Conservation (phyloP, 2,888 invertebrate species). For the Hirtodrosophila cameraria region DNA sequence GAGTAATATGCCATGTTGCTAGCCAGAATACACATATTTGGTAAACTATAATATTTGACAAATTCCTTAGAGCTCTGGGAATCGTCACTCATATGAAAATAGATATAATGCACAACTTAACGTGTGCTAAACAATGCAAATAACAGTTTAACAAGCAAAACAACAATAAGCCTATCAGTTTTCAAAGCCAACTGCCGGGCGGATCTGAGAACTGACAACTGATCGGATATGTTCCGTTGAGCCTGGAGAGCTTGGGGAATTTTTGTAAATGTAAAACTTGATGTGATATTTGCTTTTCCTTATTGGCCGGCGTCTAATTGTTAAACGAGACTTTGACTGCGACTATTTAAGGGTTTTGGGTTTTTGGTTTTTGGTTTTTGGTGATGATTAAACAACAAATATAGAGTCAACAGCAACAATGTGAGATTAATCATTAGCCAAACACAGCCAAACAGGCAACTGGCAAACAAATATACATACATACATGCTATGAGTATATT, state of each 20-base stretch:
- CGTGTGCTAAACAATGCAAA: conserved; percentile 63
- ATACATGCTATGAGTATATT: not conserved
- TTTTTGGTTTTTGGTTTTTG: conserved; percentile 53
- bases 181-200: conserved; percentile 35
- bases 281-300: conserved; percentile 64
- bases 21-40: conserved; percentile 42
- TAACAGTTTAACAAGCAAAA: conserved; percentile 42
- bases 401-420: conserved; percentile 17
- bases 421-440: conserved; percentile 35
- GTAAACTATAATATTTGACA: conserved; percentile 35
- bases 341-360: conserved; percentile 69
- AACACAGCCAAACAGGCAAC: conserved; percentile 42
- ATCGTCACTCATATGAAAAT: conserved; percentile 39
- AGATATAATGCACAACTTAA: conserved; percentile 35
- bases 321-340: conserved; percentile 51
- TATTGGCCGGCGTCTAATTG: conserved; percentile 66
- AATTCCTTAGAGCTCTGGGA: conserved; percentile 37
- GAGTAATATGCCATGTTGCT: conserved; percentile 4
- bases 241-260: conserved; percentile 44
- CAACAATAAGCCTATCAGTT: conserved; percentile 35
- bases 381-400: conserved; percentile 58
- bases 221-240: conserved; percentile 17
- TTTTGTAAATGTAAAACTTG: conserved; percentile 40
- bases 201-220: conserved; percentile 4
- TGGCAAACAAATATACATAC: conserved; percentile 26